Conservation (phyloP, 2,113 vertebrate genomes). For the Vicugna pacos region DNA sequence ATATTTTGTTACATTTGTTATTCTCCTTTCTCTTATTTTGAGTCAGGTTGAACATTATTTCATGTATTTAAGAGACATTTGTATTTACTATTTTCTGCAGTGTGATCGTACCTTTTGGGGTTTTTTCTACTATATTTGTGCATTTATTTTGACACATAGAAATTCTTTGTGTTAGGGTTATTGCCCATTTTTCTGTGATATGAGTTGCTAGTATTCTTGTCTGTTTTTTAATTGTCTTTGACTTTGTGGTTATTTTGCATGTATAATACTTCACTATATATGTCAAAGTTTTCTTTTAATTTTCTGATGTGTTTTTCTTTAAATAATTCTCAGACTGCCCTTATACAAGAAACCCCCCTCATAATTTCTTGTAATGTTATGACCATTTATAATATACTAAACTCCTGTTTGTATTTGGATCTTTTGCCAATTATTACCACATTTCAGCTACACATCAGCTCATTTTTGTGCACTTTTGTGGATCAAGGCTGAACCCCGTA, state of each 20-base stretch:
- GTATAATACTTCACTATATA: neutral
- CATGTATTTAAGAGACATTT: neutral
- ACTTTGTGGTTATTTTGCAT: neutral
- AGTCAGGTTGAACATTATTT: neutral
- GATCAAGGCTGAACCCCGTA: neutral
- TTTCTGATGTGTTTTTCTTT: neutral
- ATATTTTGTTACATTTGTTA: neutral
- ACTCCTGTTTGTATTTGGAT: neutral
- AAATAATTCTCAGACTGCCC: neutral
- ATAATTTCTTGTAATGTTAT: neutral
- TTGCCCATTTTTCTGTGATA: neutral
- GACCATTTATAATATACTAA: neutral
- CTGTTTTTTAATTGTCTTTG: neutral
- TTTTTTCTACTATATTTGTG: neutral
- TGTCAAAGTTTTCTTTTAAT: neutral
- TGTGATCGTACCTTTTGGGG: neutral
- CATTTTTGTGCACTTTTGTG: neutral
- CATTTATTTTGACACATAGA: neutral
- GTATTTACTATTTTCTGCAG: neutral
- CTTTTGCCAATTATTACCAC: neutral
- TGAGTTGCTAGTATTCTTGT: neutral
- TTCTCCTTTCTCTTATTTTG: neutral
- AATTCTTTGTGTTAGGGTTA: neutral
- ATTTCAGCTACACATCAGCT: neutral
- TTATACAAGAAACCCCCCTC: neutral